Evolutionary conservation across 1,140 invertebrate species (phyloP).

Genomic region (Samia ricini): DNA sequence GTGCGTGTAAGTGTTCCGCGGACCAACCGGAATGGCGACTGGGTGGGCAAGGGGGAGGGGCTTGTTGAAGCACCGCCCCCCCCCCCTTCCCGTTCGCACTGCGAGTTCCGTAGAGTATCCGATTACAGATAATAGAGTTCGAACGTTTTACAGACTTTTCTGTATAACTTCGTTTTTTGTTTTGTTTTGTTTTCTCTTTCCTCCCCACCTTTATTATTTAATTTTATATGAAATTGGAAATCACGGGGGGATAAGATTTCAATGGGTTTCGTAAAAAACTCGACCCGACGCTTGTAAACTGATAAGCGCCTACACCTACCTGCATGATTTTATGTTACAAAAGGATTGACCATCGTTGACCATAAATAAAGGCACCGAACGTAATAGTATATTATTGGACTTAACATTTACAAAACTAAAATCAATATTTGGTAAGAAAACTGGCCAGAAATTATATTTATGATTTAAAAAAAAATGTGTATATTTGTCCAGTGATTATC

Average conservation of each 20-base stretch:
- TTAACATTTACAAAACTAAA: too few relatives aligned
- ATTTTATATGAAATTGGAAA: constrained; percentile 30
- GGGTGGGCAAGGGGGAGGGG: constrained; percentile 32
- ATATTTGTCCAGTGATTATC: too few relatives aligned
- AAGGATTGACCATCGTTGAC: background rate
- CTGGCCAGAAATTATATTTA: too few relatives aligned
- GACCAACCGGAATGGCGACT: constrained; percentile 45
- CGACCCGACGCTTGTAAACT: background rate
- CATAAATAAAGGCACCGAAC: constrained; percentile 1
- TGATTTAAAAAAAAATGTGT: too few relatives aligned
- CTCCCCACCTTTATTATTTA: constrained; percentile 29
- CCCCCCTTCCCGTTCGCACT: constrained; percentile 34
- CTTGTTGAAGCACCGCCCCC: constrained; percentile 28
- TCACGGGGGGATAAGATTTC: constrained; percentile 22
- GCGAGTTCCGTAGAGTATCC: constrained; percentile 45
- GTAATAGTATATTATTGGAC: too few relatives aligned
- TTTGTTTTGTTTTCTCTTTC: background rate
- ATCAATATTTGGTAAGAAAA: too few relatives aligned
- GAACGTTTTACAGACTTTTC: constrained; percentile 26
- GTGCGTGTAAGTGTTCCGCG: constrained; percentile 31
- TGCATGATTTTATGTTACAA: constrained; percentile 4
- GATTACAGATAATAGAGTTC: constrained; percentile 54
- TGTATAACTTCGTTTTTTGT: constrained; percentile 14
- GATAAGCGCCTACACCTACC: background rate
- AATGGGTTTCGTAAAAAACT: constrained; percentile 10